Conservation (phyloP, 2,797 vertebrate species). For the Lagodon rhomboides region DNA sequence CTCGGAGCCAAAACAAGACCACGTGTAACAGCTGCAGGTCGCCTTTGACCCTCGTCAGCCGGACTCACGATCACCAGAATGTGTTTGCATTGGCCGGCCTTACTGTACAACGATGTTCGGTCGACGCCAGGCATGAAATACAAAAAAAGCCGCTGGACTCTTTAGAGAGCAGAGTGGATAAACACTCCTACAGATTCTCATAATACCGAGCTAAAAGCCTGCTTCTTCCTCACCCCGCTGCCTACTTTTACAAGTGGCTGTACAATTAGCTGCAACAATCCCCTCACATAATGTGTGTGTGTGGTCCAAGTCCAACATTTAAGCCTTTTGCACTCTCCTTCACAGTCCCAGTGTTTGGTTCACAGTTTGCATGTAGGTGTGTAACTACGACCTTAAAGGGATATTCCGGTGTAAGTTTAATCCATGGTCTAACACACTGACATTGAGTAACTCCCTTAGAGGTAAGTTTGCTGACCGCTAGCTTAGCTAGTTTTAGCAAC, state of each 20-base stretch:
- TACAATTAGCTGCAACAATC: conserved; percentile 38
- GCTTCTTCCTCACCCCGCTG: conserved; percentile 35
- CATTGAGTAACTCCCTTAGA: too few species aligned
- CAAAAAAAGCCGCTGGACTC: conserved; percentile 45
- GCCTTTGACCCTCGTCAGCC: conserved; percentile 28
- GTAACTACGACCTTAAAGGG: neutral
- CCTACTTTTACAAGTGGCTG: conserved; percentile 41
- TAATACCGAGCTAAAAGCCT: conserved; percentile 60
- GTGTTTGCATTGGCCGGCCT: conserved; percentile 22
- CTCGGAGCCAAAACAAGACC: neutral
- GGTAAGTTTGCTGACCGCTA: too few species aligned
- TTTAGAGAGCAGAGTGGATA: conserved; percentile 28
- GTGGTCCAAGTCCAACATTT: conserved; percentile 1
- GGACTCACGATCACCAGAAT: conserved; percentile 11
- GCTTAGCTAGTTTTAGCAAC: too few species aligned
- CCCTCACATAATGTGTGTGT: conserved; percentile 21
- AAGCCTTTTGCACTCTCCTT: conserved; percentile 1
- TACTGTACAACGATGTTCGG: conserved; percentile 24
- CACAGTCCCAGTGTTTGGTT: neutral
- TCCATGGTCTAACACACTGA: too few species aligned
- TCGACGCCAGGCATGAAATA: conserved; percentile 27
- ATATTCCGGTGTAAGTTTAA: too few species aligned
- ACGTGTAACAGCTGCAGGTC: neutral
- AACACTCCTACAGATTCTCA: conserved; percentile 55
- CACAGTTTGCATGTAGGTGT: conserved; percentile 15